A percentile compares a stretch with the other conserved stretches of the same genome.
phyloP scores from a whole-genome alignment of 2,113 vertebrate genomes.

The Centropus bengalensis region DNA sequence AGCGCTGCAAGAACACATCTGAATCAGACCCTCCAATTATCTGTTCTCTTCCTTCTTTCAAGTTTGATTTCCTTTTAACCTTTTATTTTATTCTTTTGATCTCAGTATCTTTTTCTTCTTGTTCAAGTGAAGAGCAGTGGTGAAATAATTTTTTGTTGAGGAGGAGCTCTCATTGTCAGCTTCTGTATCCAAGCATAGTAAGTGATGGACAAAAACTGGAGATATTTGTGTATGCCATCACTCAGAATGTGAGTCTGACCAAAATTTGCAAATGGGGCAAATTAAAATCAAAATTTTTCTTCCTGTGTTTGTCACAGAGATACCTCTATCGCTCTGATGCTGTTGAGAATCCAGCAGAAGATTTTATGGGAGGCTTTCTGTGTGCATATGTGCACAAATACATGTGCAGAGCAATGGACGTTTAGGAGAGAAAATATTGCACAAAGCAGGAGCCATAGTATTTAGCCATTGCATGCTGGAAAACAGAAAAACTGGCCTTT shows the following conservation, averaged over 20 bases:
- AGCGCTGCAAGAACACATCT: constrained; percentile 62
- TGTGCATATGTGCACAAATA: neutral
- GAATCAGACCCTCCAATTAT: constrained; percentile 70
- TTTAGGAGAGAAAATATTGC: neutral
- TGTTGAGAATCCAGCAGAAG: neutral
- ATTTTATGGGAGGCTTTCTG: neutral
- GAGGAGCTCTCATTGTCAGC: constrained; percentile 17
- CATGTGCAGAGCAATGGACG: neutral
- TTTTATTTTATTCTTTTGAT: constrained; percentile 71
- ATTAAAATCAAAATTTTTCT: neutral
- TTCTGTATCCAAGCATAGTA: neutral
- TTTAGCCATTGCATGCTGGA: neutral
- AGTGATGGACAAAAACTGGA: neutral
- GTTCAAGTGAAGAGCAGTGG: constrained; percentile 44
- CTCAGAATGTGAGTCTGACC: neutral
- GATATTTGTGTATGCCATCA: neutral
- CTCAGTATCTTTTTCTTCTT: constrained; percentile 50
- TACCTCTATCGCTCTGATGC: neutral
- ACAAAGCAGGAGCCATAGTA: neutral
- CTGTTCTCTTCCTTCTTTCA: constrained; percentile 67
- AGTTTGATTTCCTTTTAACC: constrained; percentile 70
- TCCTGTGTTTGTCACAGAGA: neutral
- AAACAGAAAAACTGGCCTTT: neutral
- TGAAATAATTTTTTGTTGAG: constrained; percentile 41
- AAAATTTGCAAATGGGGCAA: neutral